A percentile compares a stretch with the other conserved stretches of the same genome.
Conservation (phyloP, 2,113 vertebrate species). For the Murina feae region DNA sequence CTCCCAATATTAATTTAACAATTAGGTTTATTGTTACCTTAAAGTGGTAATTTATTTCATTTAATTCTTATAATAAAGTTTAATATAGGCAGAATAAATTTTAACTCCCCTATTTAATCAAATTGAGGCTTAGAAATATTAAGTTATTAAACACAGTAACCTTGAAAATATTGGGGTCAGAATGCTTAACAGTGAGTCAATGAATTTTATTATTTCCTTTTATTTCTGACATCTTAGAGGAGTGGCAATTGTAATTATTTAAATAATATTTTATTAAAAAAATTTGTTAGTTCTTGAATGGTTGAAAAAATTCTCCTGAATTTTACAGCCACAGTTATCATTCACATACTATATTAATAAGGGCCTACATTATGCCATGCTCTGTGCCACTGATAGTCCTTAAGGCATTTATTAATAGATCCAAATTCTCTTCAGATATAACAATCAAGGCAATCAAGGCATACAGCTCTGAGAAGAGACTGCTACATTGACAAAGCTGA, state of each 20-base stretch:
- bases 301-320: not conserved
- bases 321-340: not conserved
- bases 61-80: constrained; percentile 46
- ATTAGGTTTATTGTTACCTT: constrained; percentile 28
- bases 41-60: constrained; percentile 37
- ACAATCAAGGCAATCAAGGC: not conserved
- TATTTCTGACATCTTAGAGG: not conserved
- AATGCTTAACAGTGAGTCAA: not conserved
- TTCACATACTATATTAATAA: not conserved
- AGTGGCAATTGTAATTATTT: not conserved
- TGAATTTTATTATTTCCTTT: not conserved
- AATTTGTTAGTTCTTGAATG: not conserved
- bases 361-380: not conserved
- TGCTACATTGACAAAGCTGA: not conserved
- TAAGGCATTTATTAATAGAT: not conserved
- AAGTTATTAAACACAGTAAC: constrained; percentile 9
- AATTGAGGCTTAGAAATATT: not conserved
- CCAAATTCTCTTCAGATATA: not conserved
- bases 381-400: not conserved
- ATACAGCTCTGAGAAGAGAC: not conserved
- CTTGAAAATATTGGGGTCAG: not conserved
- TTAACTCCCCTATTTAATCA: constrained; percentile 2
- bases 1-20: constrained; percentile 21
- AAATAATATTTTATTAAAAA: not conserved
- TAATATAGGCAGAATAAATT: constrained; percentile 27